Base-by-base conservation (phyloP, 1,140 invertebrate species). In the Babylonia areolata region DNA sequence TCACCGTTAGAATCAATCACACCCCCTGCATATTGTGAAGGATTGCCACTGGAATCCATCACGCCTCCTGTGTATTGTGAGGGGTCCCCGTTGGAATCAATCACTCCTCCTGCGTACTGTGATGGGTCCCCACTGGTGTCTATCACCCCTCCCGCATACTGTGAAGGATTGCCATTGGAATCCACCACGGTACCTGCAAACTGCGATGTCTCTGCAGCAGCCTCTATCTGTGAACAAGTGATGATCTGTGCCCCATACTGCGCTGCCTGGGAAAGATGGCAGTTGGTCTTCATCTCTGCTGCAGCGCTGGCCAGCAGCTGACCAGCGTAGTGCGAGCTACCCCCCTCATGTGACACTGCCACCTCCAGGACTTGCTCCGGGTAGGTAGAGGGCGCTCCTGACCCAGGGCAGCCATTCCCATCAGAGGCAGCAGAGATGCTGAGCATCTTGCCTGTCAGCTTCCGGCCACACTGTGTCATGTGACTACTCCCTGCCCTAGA, bases 381-480 rank as follows among this genome's bases (percentile, higher is more conserved):
- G 20, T 80, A 80, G 2, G 40, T 20, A 0, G 78, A 54, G 17
- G 40, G 75, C 3, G 75, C 37, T 23, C 35, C 78, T 9, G 78
- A 80, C 5, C 20, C 35, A 6, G 37, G 17, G 17, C 82, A 84
- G 12, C 31, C 69, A 69, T 39, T 69, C 11, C 33, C 33, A 37
- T 82, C 81, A 69, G 64, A 40, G n/a, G 82, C 64, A 39, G 69
- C 54, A n/a, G 78, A 58, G 20, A 84, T 84, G 64, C 64, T 73
- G 5, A 73, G 64, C 82, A 84, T 84, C 33, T 58, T 35, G 64
- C 69, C 82, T 23, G 82, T 42, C 17, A 69, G 69, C 20, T 84
- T 84, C 2, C 35, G 15, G 11, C 40, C 82, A 84, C 69, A 75
- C 64, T 84, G 82, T 31, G 82, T 46, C 82, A 84, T 69, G 64